Evolutionary conservation across 2,888 invertebrate species (phyloP).

Genomic region (Hypena proboscidalis): DNA sequence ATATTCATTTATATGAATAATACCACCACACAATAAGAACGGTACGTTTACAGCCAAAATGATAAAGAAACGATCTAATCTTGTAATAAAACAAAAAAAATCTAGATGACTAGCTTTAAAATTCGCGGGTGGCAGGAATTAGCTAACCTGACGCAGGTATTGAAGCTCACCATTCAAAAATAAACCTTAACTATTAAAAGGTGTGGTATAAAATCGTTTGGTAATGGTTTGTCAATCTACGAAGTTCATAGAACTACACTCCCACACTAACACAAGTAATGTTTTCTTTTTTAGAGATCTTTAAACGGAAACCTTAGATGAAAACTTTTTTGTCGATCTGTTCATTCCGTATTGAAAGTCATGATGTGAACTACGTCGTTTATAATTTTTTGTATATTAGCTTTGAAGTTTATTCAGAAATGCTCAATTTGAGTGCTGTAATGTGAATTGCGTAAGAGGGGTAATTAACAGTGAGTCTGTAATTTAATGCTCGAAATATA

Average conservation of each 20-base stretch:
- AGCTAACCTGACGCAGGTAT: slow-evolving; percentile 28
- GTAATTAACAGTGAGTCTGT: slow-evolving; percentile 1
- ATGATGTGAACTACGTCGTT: slow-evolving; percentile 1
- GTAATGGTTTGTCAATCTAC: slow-evolving; percentile 37
- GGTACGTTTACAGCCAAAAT: slow-evolving; percentile 26
- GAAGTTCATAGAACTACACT: slow-evolving; percentile 68
- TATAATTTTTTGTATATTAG: slow-evolving; percentile 1
- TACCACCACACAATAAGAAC: slow-evolving; percentile 20
- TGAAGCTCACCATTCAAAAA: slow-evolving; percentile 9
- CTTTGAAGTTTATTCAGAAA: slow-evolving; percentile 2
- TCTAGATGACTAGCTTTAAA: slow-evolving; percentile 35
- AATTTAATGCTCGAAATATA: slow-evolving; percentile 2
- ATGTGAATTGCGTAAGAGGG: not conserved
- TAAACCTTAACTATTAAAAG: slow-evolving; percentile 9
- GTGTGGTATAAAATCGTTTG: slow-evolving; percentile 6
- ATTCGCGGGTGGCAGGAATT: slow-evolving; percentile 37
- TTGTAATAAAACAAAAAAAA: slow-evolving; percentile 31
- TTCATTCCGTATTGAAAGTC: slow-evolving; percentile 1
- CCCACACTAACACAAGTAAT: slow-evolving; percentile 60
- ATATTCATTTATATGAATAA: slow-evolving; percentile 4
- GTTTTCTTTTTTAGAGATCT: slow-evolving; percentile 54
- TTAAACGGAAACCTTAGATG: slow-evolving; percentile 8
- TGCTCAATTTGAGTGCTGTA: slow-evolving; percentile 5
- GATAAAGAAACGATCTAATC: slow-evolving; percentile 41
- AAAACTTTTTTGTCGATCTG: slow-evolving; percentile 8